Conservation (phyloP, 2,888 invertebrate genomes). For the Limnephilus rhombicus region DNA sequence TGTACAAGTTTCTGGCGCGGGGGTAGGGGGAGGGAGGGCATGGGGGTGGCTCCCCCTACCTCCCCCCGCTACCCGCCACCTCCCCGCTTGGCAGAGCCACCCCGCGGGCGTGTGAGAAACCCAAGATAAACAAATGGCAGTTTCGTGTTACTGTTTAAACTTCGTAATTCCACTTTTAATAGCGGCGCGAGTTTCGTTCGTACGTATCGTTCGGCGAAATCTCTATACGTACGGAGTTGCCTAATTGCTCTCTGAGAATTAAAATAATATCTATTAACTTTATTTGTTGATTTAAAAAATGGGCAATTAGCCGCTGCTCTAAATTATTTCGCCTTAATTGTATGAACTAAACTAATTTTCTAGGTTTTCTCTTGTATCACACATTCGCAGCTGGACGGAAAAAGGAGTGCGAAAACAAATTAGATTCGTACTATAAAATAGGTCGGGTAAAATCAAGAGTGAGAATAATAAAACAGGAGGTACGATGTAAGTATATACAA, state of each 20-base stretch:
- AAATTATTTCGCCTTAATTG: not conserved
- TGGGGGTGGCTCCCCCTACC: not conserved
- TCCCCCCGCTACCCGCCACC: conserved; percentile 67
- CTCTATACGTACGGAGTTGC: conserved; percentile 17
- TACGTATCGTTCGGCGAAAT: conserved; percentile 44
- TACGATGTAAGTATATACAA: too few relatives aligned
- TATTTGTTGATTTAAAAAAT: not conserved
- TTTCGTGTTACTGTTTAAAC: conserved; percentile 67
- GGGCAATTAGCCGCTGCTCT: not conserved
- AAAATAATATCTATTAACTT: conserved; percentile 9
- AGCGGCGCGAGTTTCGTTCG: conserved; percentile 58
- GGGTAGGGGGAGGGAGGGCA: conserved; percentile 67
- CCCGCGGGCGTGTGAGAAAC: conserved; percentile 71
- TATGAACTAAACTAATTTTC: not conserved
- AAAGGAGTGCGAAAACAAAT: not conserved
- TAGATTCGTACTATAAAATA: too few relatives aligned
- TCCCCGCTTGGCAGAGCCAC: conserved; percentile 68
- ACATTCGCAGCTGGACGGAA: not conserved
- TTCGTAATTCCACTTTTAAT: conserved; percentile 67
- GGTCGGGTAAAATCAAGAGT: not conserved
- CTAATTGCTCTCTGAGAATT: conserved; percentile 23
- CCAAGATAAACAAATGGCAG: conserved; percentile 67
- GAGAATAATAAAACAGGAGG: not conserved
- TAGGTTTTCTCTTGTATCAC: not conserved
- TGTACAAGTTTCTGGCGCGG: conserved; percentile 69